A percentile compares a stretch with the other conserved stretches of the same genome.
Conservation (phyloP, 2,888 invertebrate genomes). For the Yponomeuta sedellus region DNA sequence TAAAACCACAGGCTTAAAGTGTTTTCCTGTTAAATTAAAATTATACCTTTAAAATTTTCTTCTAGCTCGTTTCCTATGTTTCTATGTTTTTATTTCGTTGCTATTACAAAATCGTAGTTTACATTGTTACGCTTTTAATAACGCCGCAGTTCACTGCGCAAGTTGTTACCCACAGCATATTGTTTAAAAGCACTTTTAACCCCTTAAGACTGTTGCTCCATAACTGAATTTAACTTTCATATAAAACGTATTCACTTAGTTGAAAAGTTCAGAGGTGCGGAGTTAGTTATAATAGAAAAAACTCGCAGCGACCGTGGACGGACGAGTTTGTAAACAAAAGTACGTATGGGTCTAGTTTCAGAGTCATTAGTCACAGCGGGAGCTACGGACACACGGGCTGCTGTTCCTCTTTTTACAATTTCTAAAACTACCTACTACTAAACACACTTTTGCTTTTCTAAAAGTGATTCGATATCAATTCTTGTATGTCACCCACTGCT, state of each 20-base stretch:
- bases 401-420: not conserved
- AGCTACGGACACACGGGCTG: conserved; percentile 4
- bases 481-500: no score
- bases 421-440: not conserved
- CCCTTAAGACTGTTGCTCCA: not conserved
- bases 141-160: not conserved
- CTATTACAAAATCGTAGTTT: not conserved
- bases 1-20: no score
- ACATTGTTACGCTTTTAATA: not conserved
- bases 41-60: no score
- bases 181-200: not conserved
- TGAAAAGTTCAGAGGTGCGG: not conserved
- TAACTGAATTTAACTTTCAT: conserved; percentile 2
- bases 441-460: not conserved
- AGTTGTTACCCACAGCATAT: not conserved
- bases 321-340: conserved; percentile 9
- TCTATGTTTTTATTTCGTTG: no score
- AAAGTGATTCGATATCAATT: no score
- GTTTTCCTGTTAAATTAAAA: no score
- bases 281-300: conserved; percentile 9
- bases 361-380: conserved; percentile 13
- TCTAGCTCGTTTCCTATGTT: no score
- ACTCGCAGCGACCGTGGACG: not conserved
- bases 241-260: not conserved
- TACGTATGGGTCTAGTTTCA: conserved; percentile 11